Evolutionary conservation across 2,113 vertebrate genomes (phyloP), one percentile per base, ranked within the genome.

Genomic region (Anhinga rufa): DNA sequence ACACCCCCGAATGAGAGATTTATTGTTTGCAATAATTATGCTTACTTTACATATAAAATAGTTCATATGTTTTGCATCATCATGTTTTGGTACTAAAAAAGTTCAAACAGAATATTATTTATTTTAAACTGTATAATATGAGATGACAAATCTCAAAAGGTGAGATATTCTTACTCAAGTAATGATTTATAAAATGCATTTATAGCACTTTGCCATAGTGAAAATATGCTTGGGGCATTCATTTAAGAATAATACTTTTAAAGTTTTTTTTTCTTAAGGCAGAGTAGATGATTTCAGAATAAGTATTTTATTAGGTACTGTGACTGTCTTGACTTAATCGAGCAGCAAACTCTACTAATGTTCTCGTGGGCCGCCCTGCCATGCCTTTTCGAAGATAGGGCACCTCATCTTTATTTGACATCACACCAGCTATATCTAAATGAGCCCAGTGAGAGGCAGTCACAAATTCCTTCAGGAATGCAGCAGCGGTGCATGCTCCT

Each of bases 381-480:
- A 99, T 99, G 95, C 99, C 99, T 81, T 99, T 99, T 15, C 98
- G 97, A 57, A 99, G 98, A 74, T 99, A 99, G 0, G 99, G 98
- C 66, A 99, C 90, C 93, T 99, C 99, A 10, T 99, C 99, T 90
- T 99, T 99, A 95, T 99, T 99, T 2, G 97, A 97, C 99, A 99
- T 99, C 90, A 99, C 99, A 11, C 99, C 99, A 18, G 99, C 99
- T 18, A 99, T 99, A 95, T 99, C 99, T 81, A 99, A 97, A 80
- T 99, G 99, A 38, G 99, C 99, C 99, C 99, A 99, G 70, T 99
- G 99, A 51, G 98, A 80, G 17, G 97, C 97, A 3, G 98, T 99
- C 92, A 99, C 99, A 86, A 99, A 99, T 87, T 99, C 99, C 85
- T 94, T 98, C 82, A 99, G 98, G 97, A 99, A 99, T 0, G 99